Percentiles rank a stretch among this genome's conserved stretches.
phyloP scores from a whole-genome alignment of 1,140 invertebrate species.

The Drosophila sucinea region DNA sequence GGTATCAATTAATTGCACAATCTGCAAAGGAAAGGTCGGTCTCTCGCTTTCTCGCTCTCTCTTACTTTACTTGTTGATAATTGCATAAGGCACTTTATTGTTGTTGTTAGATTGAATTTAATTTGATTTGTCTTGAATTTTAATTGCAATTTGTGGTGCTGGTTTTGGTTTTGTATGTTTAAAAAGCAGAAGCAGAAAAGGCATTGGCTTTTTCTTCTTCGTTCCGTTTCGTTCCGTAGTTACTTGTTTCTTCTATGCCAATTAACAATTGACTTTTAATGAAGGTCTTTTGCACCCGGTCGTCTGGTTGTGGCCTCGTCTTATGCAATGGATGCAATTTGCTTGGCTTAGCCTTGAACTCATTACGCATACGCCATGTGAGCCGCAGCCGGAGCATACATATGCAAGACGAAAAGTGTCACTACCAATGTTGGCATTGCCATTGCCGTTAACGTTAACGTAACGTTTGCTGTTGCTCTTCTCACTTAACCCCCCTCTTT shows the following conservation, averaged over 20 bases:
- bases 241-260: conserved; percentile 41
- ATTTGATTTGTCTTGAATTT: conserved; percentile 64
- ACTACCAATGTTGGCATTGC: not conserved
- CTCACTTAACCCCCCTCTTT: conserved; percentile 36
- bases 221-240: conserved; percentile 7
- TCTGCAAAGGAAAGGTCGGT: conserved; percentile 2
- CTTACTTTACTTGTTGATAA: conserved; percentile 57
- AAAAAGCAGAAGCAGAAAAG: conserved; percentile 3
- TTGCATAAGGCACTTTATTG: conserved; percentile 12
- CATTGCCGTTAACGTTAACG: not conserved
- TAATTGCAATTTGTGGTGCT: conserved; percentile 59
- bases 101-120: conserved; percentile 46
- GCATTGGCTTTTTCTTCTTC: not conserved
- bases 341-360: conserved; percentile 61
- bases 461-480: conserved; percentile 14
- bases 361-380: conserved; percentile 69
- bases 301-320: conserved; percentile 31
- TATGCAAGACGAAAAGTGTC: conserved; percentile 23
- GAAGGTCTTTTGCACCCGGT: conserved; percentile 28
- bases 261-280: conserved; percentile 76
- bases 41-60: no score
- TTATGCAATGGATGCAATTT: conserved; percentile 49
- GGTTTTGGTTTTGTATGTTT: not conserved
- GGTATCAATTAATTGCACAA: conserved; percentile 11
- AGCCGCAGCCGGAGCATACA: conserved; percentile 4